A percentile compares a stretch with the other conserved stretches of the same genome.
These are phyloP conservation scores for Atta cephalotes DNA, from an alignment of 1,140 invertebrate species.

Conservation along the genomic window DNA sequence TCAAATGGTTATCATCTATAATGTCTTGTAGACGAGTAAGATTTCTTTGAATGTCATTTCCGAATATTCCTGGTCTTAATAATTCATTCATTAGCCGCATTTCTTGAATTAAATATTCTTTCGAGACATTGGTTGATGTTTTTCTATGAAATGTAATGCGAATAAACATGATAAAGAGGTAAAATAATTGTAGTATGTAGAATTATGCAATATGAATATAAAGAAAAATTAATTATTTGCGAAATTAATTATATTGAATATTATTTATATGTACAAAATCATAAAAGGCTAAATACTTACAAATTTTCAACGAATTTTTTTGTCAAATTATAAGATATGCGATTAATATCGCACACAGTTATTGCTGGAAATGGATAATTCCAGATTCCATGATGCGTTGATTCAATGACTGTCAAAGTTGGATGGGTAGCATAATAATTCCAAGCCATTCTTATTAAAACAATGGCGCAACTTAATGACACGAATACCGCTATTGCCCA, in stretches of 20 bases:
- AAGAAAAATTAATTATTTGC: background rate
- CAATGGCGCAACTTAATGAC: constrained; percentile 82
- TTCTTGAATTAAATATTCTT: constrained; percentile 72
- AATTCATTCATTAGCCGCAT: constrained; percentile 74
- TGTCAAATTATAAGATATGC: constrained; percentile 86
- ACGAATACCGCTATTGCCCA: constrained; percentile 84
- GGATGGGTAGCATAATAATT: constrained; percentile 84
- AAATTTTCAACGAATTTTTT: constrained; percentile 82
- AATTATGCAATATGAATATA: background rate
- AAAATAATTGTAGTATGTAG: background rate
- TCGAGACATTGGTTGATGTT: constrained; percentile 55
- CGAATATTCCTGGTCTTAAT: constrained; percentile 72
- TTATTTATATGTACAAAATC: background rate
- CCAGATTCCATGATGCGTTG: constrained; percentile 90
- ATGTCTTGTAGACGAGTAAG: constrained; percentile 81
- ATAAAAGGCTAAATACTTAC: constrained; percentile 80
- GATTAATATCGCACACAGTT: constrained; percentile 90
- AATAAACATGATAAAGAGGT: background rate
- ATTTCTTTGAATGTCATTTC: constrained; percentile 68
- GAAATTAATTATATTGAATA: background rate
- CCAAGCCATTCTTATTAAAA: constrained; percentile 84
- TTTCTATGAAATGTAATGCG: constrained; percentile 53
- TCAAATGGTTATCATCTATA: constrained; percentile 82
- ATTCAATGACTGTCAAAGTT: constrained; percentile 88
- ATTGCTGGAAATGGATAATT: constrained; percentile 90